Evolutionary conservation across 2,113 vertebrate species (phyloP).

Genomic region (Corydoras maculifer): DNA sequence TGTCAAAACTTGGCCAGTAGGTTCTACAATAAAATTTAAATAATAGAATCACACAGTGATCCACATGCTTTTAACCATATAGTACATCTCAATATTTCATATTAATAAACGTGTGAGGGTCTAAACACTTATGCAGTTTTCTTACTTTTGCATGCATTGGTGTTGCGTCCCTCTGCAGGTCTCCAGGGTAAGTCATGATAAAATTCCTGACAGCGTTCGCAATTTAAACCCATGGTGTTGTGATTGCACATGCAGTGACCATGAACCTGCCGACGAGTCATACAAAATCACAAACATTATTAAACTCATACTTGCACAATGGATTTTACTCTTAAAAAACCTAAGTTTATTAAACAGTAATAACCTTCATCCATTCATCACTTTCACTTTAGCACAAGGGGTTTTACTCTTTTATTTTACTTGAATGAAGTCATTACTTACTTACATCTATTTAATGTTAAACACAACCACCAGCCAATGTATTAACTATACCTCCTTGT

Average conservation of each 20-base stretch:
- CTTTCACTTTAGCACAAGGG: neutral
- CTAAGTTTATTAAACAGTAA: neutral
- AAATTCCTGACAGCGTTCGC: slow-evolving; percentile 89
- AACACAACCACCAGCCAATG: no score
- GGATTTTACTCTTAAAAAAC: neutral
- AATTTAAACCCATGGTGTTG: slow-evolving; percentile 94
- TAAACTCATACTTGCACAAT: neutral
- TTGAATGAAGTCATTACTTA: no score
- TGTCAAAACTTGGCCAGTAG: no score
- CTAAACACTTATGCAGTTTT: no score
- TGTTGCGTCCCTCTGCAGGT: slow-evolving; percentile 90
- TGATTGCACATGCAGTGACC: slow-evolving; percentile 97
- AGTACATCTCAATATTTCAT: no score
- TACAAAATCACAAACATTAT: slow-evolving; percentile 6
- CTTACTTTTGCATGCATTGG: slow-evolving; percentile 91
- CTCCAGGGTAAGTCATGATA: slow-evolving; percentile 92
- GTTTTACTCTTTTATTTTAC: no score
- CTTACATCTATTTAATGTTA: no score
- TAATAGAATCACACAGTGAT: no score
- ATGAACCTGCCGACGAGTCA: slow-evolving; percentile 73
- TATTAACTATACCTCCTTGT: no score
- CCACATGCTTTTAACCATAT: no score
- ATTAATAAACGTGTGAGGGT: no score
- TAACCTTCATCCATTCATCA: neutral
- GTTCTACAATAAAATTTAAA: no score